phyloP scores from a whole-genome alignment of 35 echinoderm and acorn worm species.

The Heliocidaris erythrogramma region DNA sequence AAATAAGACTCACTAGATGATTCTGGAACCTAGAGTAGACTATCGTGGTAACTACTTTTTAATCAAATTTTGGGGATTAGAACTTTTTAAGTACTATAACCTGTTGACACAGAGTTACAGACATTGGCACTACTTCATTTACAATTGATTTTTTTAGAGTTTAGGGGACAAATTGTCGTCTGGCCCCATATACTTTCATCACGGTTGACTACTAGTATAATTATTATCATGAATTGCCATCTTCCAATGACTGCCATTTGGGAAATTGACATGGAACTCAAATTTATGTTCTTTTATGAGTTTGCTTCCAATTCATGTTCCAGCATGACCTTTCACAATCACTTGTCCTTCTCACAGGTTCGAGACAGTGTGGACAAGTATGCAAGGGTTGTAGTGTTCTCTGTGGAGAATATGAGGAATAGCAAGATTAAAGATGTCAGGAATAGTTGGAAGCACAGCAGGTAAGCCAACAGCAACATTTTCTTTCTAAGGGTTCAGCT shows the following conservation, averaged over 20 bases:
- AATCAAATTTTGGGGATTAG: no score
- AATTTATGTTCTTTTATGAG: background rate
- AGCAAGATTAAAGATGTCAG: slow-evolving; percentile 97
- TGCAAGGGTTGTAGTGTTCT: slow-evolving; percentile 84
- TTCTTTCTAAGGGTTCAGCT: background rate
- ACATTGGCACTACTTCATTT: no score
- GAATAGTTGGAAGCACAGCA: slow-evolving; percentile 92
- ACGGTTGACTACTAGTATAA: background rate
- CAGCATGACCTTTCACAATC: background rate
- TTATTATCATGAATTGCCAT: background rate
- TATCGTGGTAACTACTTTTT: no score
- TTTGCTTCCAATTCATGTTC: background rate
- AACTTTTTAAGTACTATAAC: no score
- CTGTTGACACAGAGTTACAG: no score
- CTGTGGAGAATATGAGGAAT: slow-evolving; percentile 98
- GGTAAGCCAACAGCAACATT: slow-evolving; percentile 52
- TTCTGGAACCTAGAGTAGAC: no score
- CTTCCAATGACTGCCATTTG: background rate
- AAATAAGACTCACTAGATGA: no score
- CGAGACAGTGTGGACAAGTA: slow-evolving; percentile 79
- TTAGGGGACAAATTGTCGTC: no score
- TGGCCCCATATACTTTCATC: no score
- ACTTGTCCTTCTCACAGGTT: slow-evolving; percentile 55
- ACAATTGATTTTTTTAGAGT: no score
- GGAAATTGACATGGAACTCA: background rate